Evolutionary conservation across 2,113 vertebrate species (phyloP), one percentile per base, ranked within the genome.

Genomic region (Gobius niger): DNA sequence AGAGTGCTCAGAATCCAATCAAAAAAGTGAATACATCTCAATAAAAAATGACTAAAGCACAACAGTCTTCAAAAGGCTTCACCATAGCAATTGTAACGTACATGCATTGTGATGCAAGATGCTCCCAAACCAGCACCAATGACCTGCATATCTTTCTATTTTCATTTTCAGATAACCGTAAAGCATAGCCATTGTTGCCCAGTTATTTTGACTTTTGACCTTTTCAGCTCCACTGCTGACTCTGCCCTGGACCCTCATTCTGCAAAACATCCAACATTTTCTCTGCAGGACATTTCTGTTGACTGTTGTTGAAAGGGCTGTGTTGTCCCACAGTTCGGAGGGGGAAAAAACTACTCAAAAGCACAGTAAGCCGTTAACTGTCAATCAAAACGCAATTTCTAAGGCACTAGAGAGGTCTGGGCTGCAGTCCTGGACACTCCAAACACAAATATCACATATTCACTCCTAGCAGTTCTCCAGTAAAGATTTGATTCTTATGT

Each of bases 391-490:
- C 34, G 9, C 57, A 5, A 59, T 59, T 59, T 41, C 56, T 42
- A 42, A 0, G 13, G 56, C 56, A 3, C 13, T 40, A 14, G 2
- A 9, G 11, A 56, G 53, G 53, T 56, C 51, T 18, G 7, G 51
- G 19, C 18, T 34, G 18, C 19, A 56, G 19, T 56, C 53, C 53
- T 34, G 12, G 10, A 4, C 53, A 34, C 53, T 56, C 19, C 13
- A 41, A 14, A 2, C 5, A 16, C 19, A 54, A 18, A 61, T 7
- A 24, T 54, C 16, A 19, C 9, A 11, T 24, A 19, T 49, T 13
- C 47, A 49, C 12, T 49, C 44, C 71, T 19, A 47, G 13, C 44
- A 15, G 19, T n/a, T 16, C 65, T 59, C 67, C 46, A 49, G 44
- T 0, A 56, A 53, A 7, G 4, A 49, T n/a, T 41, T 52, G 7